phyloP scores from a whole-genome alignment of 2,888 invertebrate genomes.

The Hipparchia sbordonii region DNA sequence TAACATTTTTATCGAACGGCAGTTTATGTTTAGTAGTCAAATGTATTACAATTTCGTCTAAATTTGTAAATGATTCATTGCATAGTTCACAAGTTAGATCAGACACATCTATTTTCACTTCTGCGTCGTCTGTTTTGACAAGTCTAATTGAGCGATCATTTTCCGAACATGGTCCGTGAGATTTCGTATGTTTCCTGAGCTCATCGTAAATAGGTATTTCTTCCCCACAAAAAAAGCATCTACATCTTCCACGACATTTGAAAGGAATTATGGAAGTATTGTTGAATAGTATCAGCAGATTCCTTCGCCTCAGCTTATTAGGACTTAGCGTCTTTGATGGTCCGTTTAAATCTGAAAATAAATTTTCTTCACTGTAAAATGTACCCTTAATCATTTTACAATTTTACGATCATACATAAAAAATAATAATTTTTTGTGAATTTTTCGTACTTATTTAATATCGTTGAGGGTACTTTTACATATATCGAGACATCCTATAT shows the following conservation, averaged over 20 bases:
- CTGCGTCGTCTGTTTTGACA: conserved; percentile 59
- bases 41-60: conserved; percentile 55
- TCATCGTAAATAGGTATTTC: conserved; percentile 50
- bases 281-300: conserved; percentile 69
- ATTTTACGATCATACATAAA: conserved; percentile 2
- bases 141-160: conserved; percentile 57
- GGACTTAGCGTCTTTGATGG: conserved; percentile 52
- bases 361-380: conserved; percentile 51
- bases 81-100: conserved; percentile 62
- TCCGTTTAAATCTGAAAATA: conserved; percentile 70
- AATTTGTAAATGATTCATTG: conserved; percentile 44
- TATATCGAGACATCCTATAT: neutral
- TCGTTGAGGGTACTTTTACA: conserved; percentile 36
- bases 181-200: conserved; percentile 59
- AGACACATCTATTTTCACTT: conserved; percentile 71
- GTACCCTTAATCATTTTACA: conserved; percentile 34
- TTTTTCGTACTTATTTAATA: neutral
- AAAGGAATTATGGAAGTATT: conserved; percentile 70
- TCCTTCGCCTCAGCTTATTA: conserved; percentile 53
- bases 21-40: conserved; percentile 57
- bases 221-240: conserved; percentile 71
- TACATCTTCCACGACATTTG: conserved; percentile 69
- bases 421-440: neutral
- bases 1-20: conserved; percentile 53
- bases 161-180: conserved; percentile 57